These are phyloP conservation scores for Whitmania pigra DNA, from an alignment of 1,140 invertebrate species.

Conservation along the genomic window DNA sequence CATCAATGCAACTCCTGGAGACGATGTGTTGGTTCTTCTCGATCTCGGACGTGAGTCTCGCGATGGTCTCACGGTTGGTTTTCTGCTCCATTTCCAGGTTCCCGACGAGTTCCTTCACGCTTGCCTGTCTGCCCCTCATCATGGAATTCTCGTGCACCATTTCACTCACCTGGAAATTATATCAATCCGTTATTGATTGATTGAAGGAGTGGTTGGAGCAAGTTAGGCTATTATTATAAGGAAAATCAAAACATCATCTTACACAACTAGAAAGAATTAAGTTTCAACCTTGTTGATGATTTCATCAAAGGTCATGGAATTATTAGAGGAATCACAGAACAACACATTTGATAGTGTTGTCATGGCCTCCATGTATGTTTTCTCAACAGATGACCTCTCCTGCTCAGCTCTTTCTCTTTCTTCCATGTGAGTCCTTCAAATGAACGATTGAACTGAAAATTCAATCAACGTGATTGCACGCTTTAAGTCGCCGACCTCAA, in stretches of 20 bases:
- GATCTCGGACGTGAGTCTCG: conserved; percentile 41
- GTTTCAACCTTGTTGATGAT: conserved; percentile 21
- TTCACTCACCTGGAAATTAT: conserved; percentile 35
- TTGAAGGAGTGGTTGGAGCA: conserved; percentile 8
- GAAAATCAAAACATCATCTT: neutral
- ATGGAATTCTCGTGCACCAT: conserved; percentile 39
- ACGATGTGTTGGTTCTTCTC: conserved; percentile 38
- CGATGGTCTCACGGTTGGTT: conserved; percentile 42
- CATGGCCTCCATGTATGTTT: conserved; percentile 27
- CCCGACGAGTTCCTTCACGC: conserved; percentile 35
- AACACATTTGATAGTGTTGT: conserved; percentile 29
- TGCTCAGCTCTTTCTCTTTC: conserved; percentile 34
- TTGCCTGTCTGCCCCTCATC: conserved; percentile 39
- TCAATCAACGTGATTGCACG: neutral
- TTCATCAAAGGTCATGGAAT: conserved; percentile 28
- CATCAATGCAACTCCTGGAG: conserved; percentile 32
- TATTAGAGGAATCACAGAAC: conserved; percentile 23
- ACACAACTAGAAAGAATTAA: conserved; percentile 13
- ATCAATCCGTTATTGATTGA: conserved; percentile 2
- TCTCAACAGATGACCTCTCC: conserved; percentile 29
- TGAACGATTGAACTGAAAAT: neutral
- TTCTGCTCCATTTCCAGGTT: conserved; percentile 40
- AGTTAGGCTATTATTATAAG: neutral
- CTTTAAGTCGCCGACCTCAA: neutral
- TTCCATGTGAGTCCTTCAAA: conserved; percentile 34